Evolutionary conservation across 2,113 vertebrate genomes (phyloP).

Genomic region (Pangasianodon gigas): DNA sequence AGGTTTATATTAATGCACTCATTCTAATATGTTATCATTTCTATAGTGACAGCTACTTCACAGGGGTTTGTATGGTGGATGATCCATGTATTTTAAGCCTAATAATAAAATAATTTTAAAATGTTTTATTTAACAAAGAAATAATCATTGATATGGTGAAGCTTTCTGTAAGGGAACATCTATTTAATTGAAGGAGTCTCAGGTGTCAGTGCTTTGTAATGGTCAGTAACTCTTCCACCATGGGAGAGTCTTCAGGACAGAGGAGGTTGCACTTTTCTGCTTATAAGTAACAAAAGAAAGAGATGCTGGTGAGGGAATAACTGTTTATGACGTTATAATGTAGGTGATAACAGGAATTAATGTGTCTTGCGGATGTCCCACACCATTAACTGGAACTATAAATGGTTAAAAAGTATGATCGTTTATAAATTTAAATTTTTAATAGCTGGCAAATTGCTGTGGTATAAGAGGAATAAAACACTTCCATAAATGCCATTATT

Average conservation of each 20-base stretch:
- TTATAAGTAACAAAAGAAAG: background rate
- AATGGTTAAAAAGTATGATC: background rate
- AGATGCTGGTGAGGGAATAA: background rate
- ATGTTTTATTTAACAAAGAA: background rate
- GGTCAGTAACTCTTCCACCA: background rate
- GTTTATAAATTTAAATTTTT: background rate
- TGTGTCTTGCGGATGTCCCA: background rate
- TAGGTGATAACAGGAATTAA: background rate
- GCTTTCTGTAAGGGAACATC: background rate
- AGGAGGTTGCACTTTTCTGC: background rate
- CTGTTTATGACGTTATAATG: background rate
- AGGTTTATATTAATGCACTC: background rate
- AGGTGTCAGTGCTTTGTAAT: background rate
- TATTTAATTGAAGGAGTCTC: background rate
- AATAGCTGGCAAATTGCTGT: background rate
- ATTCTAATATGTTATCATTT: background rate
- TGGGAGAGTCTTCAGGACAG: background rate
- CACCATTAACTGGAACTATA: background rate
- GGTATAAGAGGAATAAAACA: background rate
- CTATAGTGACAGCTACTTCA: background rate
- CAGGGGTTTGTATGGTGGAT: background rate
- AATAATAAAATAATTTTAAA: background rate
- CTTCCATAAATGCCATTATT: background rate
- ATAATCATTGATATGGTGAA: background rate
- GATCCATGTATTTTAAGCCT: background rate